A percentile compares a stretch with the other conserved stretches of the same genome.
Conservation (phyloP, 2,797 vertebrate species). For the Sebastes steindachneri region DNA sequence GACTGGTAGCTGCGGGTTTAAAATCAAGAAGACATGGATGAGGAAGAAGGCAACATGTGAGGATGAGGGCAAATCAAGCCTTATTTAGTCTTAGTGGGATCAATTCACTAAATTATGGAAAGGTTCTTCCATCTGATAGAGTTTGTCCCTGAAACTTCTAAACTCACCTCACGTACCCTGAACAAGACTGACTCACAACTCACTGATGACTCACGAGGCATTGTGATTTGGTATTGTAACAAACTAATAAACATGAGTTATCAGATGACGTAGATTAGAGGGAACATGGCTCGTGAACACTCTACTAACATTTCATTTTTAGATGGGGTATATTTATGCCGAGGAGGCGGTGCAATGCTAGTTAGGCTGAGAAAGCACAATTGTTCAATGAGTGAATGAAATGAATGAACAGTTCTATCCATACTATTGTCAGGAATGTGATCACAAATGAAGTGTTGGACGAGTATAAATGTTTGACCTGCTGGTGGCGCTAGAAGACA, state of each 20-base stretch:
- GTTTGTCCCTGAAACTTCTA: neutral
- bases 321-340: too few relatives aligned
- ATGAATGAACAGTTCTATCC: too few relatives aligned
- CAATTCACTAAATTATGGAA: neutral
- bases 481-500: too few relatives aligned
- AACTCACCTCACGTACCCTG: neutral
- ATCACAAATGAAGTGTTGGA: too few relatives aligned
- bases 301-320: neutral
- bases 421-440: too few relatives aligned
- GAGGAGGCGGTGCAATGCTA: too few relatives aligned
- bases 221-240: conserved; percentile 3
- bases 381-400: too few relatives aligned
- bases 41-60: neutral
- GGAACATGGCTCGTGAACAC: neutral
- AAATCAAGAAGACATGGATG: conserved; percentile 4
- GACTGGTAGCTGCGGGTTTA: neutral
- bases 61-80: neutral
- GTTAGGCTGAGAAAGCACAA: too few relatives aligned
- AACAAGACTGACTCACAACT: conserved; percentile 16
- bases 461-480: too few relatives aligned
- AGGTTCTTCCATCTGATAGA: neutral
- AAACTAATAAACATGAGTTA: conserved; percentile 1
- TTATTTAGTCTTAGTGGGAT: neutral
- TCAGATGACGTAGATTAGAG: neutral
- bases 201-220: neutral